phyloP scores from a whole-genome alignment of 1,140 invertebrate genomes.

The Pectinophora gossypiella region DNA sequence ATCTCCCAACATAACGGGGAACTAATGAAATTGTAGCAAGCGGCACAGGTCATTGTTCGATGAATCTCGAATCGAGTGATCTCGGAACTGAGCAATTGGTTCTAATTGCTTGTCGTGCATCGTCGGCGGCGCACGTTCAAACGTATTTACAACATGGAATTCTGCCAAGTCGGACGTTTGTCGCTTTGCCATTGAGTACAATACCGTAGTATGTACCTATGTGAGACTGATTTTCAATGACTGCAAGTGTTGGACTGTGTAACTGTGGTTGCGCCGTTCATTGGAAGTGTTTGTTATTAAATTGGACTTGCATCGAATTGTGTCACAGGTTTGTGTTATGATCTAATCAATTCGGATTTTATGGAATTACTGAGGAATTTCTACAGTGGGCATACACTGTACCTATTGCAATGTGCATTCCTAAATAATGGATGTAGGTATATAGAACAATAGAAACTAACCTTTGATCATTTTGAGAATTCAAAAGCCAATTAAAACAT shows the following conservation, averaged over 20 bases:
- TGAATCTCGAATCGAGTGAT: conserved; percentile 18
- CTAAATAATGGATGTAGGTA: no score
- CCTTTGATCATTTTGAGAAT: no score
- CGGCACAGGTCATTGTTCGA: conserved; percentile 42
- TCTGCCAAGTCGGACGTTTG: conserved; percentile 51
- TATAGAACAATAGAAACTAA: no score
- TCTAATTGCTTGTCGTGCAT: conserved; percentile 33
- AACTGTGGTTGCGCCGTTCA: conserved; percentile 1
- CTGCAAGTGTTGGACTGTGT: no score
- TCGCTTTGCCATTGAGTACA: not conserved
- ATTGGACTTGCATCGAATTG: not conserved
- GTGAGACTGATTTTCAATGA: no score
- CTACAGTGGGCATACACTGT: no score
- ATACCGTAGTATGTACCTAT: not conserved
- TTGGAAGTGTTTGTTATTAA: conserved; percentile 4
- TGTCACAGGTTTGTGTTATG: not conserved
- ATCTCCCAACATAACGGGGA: conserved; percentile 10
- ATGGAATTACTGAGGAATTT: no score
- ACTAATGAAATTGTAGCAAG: conserved; percentile 15
- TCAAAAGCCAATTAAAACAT: no score
- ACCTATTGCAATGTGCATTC: no score
- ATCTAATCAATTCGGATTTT: no score
- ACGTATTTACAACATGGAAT: conserved; percentile 37
- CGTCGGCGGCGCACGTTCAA: conserved; percentile 15
- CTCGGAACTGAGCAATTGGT: conserved; percentile 36